Percentiles rank a stretch among this genome's conserved stretches.
Conservation (phyloP, 2,888 invertebrate species). For the Drosophila ustulata region DNA sequence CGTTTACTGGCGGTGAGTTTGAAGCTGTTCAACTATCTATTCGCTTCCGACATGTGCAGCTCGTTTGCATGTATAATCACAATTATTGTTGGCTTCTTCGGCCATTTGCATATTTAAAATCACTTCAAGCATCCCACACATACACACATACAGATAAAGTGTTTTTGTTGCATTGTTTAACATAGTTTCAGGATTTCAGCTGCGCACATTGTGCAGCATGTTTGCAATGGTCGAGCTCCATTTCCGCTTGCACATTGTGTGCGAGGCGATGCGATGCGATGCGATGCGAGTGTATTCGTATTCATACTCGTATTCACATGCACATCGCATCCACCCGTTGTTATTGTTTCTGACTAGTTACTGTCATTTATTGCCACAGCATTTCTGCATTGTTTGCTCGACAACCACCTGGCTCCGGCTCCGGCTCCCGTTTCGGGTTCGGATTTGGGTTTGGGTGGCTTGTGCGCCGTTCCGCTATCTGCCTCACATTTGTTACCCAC, state of each 20-base stretch:
- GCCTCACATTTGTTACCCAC: slow-evolving; percentile 46
- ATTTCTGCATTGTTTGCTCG: slow-evolving; percentile 61
- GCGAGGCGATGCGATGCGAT: not conserved
- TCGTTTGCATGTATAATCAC: slow-evolving; percentile 44
- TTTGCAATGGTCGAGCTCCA: slow-evolving; percentile 42
- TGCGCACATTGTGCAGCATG: slow-evolving; percentile 26
- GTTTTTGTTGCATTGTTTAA: slow-evolving; percentile 1
- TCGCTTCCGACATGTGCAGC: slow-evolving; percentile 1
- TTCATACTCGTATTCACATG: slow-evolving; percentile 22
- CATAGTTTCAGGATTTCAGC: not conserved
- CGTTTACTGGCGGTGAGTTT: slow-evolving; percentile 90
- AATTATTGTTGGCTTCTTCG: slow-evolving; percentile 47
- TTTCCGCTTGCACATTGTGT: slow-evolving; percentile 56
- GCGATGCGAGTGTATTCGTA: too few relatives aligned
- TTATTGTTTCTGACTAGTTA: slow-evolving; percentile 62
- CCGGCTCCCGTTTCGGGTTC: slow-evolving; percentile 7
- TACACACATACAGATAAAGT: slow-evolving; percentile 6
- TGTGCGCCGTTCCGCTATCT: slow-evolving; percentile 35
- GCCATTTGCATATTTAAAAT: slow-evolving; percentile 63
- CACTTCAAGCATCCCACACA: slow-evolving; percentile 24
- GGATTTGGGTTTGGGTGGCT: not conserved
- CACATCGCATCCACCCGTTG: slow-evolving; percentile 19
- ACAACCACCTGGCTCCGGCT: slow-evolving; percentile 16
- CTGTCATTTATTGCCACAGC: slow-evolving; percentile 64
- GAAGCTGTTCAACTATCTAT: not conserved